Evolutionary conservation across 2,113 vertebrate genomes (phyloP).

Genomic region (Barbus barbus): DNA sequence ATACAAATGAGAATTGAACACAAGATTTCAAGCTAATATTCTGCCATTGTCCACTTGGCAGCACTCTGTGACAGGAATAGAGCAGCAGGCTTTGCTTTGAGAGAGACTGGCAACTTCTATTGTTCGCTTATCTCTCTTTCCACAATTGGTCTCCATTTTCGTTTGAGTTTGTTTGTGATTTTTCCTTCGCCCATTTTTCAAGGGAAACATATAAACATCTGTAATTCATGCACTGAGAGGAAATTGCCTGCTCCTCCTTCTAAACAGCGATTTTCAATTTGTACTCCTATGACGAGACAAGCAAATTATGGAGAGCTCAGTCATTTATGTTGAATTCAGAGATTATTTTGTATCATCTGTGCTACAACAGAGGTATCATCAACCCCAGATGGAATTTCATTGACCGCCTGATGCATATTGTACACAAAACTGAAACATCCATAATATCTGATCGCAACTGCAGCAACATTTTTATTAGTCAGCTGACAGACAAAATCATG

Average conservation of each 20-base stretch:
- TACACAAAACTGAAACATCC: neutral
- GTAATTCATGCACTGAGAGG: conserved; percentile 68
- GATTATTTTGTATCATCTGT: neutral
- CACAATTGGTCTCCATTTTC: conserved; percentile 53
- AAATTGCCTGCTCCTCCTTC: conserved; percentile 61
- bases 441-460: neutral
- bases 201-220: conserved; percentile 69
- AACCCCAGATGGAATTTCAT: neutral
- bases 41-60: conserved; percentile 17
- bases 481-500: neutral
- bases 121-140: conserved; percentile 64
- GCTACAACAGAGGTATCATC: neutral
- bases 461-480: neutral
- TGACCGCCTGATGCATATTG: neutral
- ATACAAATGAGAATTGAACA: conserved; percentile 13
- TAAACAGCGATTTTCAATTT: conserved; percentile 40
- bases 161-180: neutral
- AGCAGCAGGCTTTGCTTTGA: conserved; percentile 19
- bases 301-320: neutral
- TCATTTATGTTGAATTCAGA: neutral
- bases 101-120: conserved; percentile 11
- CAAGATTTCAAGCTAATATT: conserved; percentile 38
- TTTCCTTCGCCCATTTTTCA: conserved; percentile 67
- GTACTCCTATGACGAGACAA: neutral
- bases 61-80: conserved; percentile 8